Percentiles rank a stretch among this genome's conserved stretches.
Evolutionary conservation across 2,113 vertebrate genomes (phyloP).

Genomic region (Caretta caretta): DNA sequence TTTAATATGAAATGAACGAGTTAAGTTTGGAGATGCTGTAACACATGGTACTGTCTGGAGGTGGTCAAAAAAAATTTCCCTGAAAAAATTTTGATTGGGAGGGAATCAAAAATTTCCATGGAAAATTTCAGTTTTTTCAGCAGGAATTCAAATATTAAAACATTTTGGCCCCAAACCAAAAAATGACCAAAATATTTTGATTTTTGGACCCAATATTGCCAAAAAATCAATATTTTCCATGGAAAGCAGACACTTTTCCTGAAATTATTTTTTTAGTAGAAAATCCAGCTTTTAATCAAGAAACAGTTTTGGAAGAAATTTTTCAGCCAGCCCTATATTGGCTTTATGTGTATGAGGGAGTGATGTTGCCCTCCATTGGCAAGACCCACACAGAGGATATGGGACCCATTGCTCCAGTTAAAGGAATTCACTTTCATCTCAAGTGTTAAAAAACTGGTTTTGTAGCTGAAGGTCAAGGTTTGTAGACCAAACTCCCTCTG

Average conservation of each 20-base stretch:
- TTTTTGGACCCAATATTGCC: neutral
- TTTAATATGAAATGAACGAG: constrained; percentile 70
- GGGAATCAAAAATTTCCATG: neutral
- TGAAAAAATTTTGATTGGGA: constrained; percentile 14
- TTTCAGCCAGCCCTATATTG: rapidly evolving
- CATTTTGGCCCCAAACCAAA: neutral
- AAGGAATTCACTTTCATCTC: neutral
- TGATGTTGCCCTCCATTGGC: rapidly evolving
- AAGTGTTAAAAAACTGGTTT: neutral
- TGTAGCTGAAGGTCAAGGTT: neutral
- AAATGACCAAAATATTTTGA: neutral
- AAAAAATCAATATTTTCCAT: neutral
- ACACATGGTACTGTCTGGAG: neutral
- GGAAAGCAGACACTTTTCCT: constrained; percentile 30
- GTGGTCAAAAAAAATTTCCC: neutral
- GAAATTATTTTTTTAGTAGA: neutral
- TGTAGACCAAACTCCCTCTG: neutral
- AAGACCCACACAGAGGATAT: no score
- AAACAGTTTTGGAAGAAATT: constrained; percentile 16
- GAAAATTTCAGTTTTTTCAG: neutral
- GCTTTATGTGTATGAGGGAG: neutral
- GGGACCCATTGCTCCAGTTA: neutral
- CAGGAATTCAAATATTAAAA: constrained; percentile 15
- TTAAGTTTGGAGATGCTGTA: constrained; percentile 22
- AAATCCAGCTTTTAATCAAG: constrained; percentile 15